Evolutionary conservation across 2,888 invertebrate genomes (phyloP).

Genomic region (Campaea margaritaria): DNA sequence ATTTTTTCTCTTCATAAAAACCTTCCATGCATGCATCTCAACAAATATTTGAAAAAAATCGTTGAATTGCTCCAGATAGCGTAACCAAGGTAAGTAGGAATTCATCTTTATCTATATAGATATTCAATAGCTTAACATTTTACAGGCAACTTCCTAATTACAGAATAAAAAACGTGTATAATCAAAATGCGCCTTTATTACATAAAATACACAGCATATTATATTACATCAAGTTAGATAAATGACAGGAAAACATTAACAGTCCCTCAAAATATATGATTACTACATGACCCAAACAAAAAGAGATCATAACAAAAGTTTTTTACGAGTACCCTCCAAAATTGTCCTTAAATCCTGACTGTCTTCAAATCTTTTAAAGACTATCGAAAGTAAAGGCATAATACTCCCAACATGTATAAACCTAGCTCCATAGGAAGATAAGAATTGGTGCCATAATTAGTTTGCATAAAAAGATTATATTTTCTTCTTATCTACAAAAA

Average conservation of each 20-base stretch:
- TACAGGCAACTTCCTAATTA: too few species aligned
- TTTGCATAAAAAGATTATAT: not conserved
- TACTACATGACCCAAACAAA: not conserved
- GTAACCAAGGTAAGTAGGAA: too few species aligned
- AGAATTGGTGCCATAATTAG: not conserved
- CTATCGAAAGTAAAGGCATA: not conserved
- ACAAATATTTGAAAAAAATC: too few species aligned
- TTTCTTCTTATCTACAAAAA: slow-evolving; percentile 1
- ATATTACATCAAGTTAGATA: slow-evolving; percentile 3
- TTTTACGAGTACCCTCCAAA: not conserved
- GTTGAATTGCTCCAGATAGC: too few species aligned
- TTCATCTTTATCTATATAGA: too few species aligned
- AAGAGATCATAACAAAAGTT: not conserved
- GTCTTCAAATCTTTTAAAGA: too few species aligned
- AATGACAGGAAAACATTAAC: slow-evolving; percentile 26
- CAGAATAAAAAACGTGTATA: not conserved
- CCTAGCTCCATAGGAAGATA: too few species aligned
- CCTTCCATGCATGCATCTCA: too few species aligned
- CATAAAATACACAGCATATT: not conserved
- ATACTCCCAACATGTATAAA: not conserved
- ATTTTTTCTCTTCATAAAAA: too few species aligned
- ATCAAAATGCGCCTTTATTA: not conserved
- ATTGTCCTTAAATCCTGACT: too few species aligned
- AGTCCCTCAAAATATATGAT: slow-evolving; percentile 29
- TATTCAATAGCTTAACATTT: too few species aligned